Evolutionary conservation across 2,113 vertebrate genomes (phyloP).

Genomic region (Psittacara wagleri): DNA sequence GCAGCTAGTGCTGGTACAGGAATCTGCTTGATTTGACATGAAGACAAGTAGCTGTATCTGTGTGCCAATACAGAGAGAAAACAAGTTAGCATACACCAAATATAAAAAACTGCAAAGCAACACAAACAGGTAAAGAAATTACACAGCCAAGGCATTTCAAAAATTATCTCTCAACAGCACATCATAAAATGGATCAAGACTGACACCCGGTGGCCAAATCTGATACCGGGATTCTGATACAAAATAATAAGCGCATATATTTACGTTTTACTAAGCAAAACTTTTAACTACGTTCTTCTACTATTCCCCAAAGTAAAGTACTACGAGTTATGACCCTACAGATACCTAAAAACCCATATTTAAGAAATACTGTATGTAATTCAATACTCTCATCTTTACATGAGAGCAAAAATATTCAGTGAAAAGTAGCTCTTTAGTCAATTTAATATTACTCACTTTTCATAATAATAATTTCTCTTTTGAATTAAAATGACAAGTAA

Average conservation of each 20-base stretch:
- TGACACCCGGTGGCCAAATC: slow-evolving; percentile 73
- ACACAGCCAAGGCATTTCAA: neutral
- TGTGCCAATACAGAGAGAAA: neutral
- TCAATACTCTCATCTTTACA: neutral
- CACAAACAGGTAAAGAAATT: neutral
- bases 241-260: neutral
- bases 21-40: slow-evolving; percentile 84
- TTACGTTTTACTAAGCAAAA: neutral
- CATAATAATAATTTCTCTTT: neutral
- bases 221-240: neutral
- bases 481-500: neutral
- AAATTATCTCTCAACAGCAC: neutral
- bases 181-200: slow-evolving; percentile 21
- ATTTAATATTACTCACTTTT: neutral
- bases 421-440: neutral
- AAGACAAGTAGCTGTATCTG: slow-evolving; percentile 86
- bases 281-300: neutral
- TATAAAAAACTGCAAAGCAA: neutral
- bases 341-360: neutral
- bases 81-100: neutral
- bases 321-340: neutral
- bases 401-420: neutral
- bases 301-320: neutral
- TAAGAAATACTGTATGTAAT: neutral
- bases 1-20: slow-evolving; percentile 82